These are phyloP conservation scores for Neuroterus valhalla DNA, from an alignment of 1,140 invertebrate genomes.

Conservation along the genomic window DNA sequence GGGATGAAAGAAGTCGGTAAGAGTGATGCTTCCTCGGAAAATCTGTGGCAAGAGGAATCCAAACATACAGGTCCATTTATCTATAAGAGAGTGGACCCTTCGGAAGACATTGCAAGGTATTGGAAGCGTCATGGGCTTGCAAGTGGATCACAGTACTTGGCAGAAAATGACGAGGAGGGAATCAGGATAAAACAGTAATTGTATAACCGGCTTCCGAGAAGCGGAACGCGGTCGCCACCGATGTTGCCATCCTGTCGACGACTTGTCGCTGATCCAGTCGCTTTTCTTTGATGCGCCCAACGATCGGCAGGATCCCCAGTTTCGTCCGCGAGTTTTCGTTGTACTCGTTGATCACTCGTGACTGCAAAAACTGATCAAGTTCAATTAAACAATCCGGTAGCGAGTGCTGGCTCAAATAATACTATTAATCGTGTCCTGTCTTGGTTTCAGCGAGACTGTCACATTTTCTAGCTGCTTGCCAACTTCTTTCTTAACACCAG, in stretches of 20 bases:
- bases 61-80: slow-evolving; percentile 10
- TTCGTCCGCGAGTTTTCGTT: slow-evolving; percentile 13
- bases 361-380: slow-evolving; percentile 1
- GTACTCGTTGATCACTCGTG: slow-evolving; percentile 5
- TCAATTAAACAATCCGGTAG: slow-evolving; percentile 26
- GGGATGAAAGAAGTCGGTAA: background rate
- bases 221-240: background rate
- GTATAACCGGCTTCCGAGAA: slow-evolving; percentile 40
- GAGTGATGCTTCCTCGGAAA: slow-evolving; percentile 17
- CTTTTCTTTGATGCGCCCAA: slow-evolving; percentile 15
- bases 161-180: slow-evolving; percentile 27
- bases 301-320: background rate
- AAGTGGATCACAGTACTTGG: slow-evolving; percentile 13
- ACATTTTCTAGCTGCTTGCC: background rate
- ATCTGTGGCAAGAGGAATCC: background rate
- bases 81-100: slow-evolving; percentile 10
- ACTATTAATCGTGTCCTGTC: slow-evolving; percentile 16
- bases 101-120: background rate
- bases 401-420: background rate
- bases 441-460: background rate
- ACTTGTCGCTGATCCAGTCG: slow-evolving; percentile 17
- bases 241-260: background rate
- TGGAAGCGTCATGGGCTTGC: background rate
- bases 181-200: slow-evolving; percentile 31
- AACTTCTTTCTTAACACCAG: too few species aligned